phyloP scores from a whole-genome alignment of 2,113 vertebrate genomes.

The Megalops atlanticus region DNA sequence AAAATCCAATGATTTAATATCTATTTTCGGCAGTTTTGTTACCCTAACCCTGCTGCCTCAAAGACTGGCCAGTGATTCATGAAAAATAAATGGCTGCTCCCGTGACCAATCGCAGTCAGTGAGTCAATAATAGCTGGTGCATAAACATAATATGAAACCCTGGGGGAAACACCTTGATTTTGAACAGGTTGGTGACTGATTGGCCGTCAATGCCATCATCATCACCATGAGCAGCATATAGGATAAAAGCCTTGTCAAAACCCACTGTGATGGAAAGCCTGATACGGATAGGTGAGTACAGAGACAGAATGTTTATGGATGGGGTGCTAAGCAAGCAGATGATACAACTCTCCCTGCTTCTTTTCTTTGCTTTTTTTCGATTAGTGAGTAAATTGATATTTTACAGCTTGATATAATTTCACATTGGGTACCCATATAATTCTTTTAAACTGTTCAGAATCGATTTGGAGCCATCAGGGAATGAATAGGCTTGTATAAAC shows the following conservation, averaged over 20 bases:
- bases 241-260: slow-evolving; percentile 5
- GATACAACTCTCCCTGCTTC: too few species aligned
- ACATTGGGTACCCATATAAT: too few species aligned
- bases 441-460: too few species aligned
- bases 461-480: too few species aligned
- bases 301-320: background rate
- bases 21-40: background rate
- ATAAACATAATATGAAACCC: slow-evolving; percentile 1
- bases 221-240: background rate
- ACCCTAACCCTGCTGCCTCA: slow-evolving; percentile 2
- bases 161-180: background rate
- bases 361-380: too few species aligned
- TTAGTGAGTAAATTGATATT: too few species aligned
- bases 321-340: too few species aligned
- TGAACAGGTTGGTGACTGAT: slow-evolving; percentile 1
- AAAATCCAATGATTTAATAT: background rate
- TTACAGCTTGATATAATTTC: too few species aligned
- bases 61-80: background rate
- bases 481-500: too few species aligned
- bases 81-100: background rate
- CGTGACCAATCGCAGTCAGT: too few species aligned
- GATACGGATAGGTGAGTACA: background rate
- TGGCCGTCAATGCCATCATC: slow-evolving; percentile 12
- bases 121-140: slow-evolving; percentile 1
- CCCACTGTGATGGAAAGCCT: background rate